Conservation (phyloP, 2,797 vertebrate genomes). For the Eulemur albifrons region DNA sequence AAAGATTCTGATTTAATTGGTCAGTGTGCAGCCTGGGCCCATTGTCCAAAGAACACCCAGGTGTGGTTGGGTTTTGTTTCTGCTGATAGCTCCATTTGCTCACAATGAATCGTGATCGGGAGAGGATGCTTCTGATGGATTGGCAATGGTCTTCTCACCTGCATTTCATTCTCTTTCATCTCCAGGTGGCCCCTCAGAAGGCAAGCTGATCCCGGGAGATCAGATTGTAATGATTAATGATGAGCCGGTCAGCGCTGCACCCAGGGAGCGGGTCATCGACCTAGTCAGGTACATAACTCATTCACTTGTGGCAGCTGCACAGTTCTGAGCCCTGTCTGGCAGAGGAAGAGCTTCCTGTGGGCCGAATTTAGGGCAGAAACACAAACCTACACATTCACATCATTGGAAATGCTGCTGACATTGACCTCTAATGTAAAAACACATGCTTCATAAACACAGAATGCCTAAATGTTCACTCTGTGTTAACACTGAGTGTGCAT, state of each 20-base stretch:
- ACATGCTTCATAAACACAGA: neutral
- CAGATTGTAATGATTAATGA: constrained; percentile 99
- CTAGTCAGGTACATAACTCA: constrained; percentile 93
- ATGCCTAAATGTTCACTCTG: neutral
- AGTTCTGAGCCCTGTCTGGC: neutral
- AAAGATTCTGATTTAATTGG: neutral
- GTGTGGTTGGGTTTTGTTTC: neutral
- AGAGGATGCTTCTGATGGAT: neutral
- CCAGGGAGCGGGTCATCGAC: constrained; percentile 97
- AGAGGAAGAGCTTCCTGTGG: neutral
- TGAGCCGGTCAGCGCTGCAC: constrained; percentile 94
- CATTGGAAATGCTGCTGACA: neutral
- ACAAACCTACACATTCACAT: neutral
- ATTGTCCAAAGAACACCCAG: neutral
- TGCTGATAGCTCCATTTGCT: neutral
- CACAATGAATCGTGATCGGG: neutral
- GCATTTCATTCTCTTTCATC: constrained; percentile 52
- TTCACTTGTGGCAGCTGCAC: neutral
- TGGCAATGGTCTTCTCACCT: constrained; percentile 66
- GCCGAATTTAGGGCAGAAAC: neutral
- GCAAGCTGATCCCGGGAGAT: constrained; percentile 96
- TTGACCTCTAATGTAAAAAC: neutral
- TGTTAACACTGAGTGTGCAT: neutral
- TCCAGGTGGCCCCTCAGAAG: constrained; percentile 96
- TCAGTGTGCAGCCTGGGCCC: neutral